Evolutionary conservation across 2,113 vertebrate species (phyloP), one percentile per base, ranked within the genome.

Genomic region (Nothocercus nigrocapillus): DNA sequence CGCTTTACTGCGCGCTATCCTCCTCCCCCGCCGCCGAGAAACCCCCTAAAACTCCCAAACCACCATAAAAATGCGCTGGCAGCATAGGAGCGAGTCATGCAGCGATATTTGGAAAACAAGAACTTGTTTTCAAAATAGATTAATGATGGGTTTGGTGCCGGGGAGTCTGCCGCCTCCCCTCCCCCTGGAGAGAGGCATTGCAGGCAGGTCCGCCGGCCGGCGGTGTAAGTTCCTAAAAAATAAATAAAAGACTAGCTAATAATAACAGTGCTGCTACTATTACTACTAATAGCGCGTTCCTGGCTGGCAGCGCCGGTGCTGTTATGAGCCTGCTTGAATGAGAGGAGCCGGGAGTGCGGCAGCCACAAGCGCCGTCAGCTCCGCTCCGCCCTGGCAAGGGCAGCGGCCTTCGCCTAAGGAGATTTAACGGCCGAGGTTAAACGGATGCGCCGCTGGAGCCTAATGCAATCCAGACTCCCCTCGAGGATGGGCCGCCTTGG

Each of bases 41-140:
- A 96, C 77, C 84, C 96, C 96, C 95, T 95, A 96, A 96, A 96
- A 97, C 80, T 95, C 95, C 93, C 74, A 93, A 97, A 94, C 89
- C 78, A 73, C 94, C 93, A 79, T 94, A 95, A 97, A 96, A 96
- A 75, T 94, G 53, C 85, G 62, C 56, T 59, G 95, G 95, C 97
- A 92, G 42, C 7, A n/a, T 32, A 5, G 27, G 20, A 93, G 67
- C 59, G 11, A 79, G 95, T 94, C 95, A 88, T 12, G 51, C 89
- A 96, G 56, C 2, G 88, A 22, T 97, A 96, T 98, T 96, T 96
- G 97, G 92, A 96, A 97, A 95, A 88, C 94, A 94, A 32, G 61
- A 96, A 77, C 93, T 97, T 67, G 58, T 69, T 67, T 91, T 88
- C 91, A 82, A 83, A 92, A 89, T 95, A 96, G 54, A 95, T 84